Conservation (phyloP, 1,140 invertebrate species). For the Theocolax elegans region DNA sequence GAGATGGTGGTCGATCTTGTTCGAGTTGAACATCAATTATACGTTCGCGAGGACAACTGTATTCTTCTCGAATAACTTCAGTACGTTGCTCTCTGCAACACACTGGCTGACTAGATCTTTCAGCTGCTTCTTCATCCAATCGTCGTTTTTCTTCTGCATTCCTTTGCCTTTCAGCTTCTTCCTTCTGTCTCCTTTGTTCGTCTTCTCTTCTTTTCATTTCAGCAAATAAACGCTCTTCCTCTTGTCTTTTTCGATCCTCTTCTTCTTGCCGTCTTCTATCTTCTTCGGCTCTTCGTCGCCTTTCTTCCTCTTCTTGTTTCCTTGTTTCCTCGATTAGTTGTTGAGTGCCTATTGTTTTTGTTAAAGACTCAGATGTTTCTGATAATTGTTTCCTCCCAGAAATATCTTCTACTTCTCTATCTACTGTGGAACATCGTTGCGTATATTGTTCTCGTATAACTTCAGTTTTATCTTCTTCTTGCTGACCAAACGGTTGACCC, state of each 20-base stretch:
- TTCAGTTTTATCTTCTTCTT: constrained; percentile 6
- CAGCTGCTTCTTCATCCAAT: constrained; percentile 51
- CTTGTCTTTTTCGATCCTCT: constrained; percentile 49
- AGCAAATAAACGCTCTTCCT: constrained; percentile 50
- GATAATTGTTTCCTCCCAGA: constrained; percentile 46
- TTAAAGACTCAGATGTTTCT: constrained; percentile 53
- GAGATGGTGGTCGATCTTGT: constrained; percentile 44
- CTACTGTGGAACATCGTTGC: constrained; percentile 42
- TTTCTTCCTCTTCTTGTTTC: constrained; percentile 55
- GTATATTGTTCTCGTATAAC: constrained; percentile 10
- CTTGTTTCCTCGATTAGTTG: constrained; percentile 59
- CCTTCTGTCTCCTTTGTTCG: constrained; percentile 47
- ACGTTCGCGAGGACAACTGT: constrained; percentile 43
- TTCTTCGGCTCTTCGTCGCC: constrained; percentile 49
- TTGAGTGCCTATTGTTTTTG: constrained; percentile 57
- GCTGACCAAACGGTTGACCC: constrained; percentile 35
- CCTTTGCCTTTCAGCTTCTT: constrained; percentile 46
- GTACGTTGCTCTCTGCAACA: constrained; percentile 46
- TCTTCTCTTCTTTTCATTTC: constrained; percentile 48
- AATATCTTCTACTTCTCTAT: constrained; percentile 51
- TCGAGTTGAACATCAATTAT: constrained; percentile 49
- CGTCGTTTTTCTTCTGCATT: constrained; percentile 45
- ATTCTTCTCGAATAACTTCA: constrained; percentile 42
- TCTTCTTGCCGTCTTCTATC: constrained; percentile 52
- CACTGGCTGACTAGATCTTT: constrained; percentile 46